Evolutionary conservation across 1,140 invertebrate species (phyloP).

Genomic region (Papilio aristodemus): DNA sequence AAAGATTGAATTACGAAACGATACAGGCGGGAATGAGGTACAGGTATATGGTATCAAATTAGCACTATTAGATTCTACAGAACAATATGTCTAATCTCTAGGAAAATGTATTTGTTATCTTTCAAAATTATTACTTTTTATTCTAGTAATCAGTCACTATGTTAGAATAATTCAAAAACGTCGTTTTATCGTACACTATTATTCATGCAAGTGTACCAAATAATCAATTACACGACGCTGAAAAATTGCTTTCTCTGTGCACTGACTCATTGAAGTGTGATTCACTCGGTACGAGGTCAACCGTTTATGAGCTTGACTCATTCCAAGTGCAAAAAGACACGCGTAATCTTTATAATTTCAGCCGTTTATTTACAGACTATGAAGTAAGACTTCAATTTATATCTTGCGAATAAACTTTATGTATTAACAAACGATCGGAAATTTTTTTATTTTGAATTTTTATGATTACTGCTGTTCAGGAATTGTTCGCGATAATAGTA

Average conservation of each 20-base stretch:
- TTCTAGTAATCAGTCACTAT: too few relatives aligned
- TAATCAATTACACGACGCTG: slow-evolving; percentile 8
- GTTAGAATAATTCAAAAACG: too few relatives aligned
- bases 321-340: neutral
- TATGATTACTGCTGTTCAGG: neutral
- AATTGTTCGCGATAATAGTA: neutral
- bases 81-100: too few relatives aligned
- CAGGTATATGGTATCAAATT: too few relatives aligned
- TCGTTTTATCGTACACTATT: neutral
- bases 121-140: too few relatives aligned
- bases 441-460: neutral
- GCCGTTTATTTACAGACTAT: slow-evolving; percentile 17
- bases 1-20: too few relatives aligned
- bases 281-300: slow-evolving; percentile 18
- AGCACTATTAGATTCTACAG: too few relatives aligned
- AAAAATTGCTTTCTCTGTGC: slow-evolving; percentile 25
- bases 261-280: slow-evolving; percentile 27
- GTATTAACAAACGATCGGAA: neutral
- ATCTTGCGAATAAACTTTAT: neutral
- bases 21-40: too few relatives aligned
- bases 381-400: slow-evolving; percentile 10
- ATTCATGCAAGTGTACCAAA: slow-evolving; percentile 1
- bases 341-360: slow-evolving; percentile 24
- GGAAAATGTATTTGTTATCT: too few relatives aligned
- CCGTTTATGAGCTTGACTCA: slow-evolving; percentile 18